phyloP scores from a whole-genome alignment of 2,113 vertebrate species.

The Gasterosteus aculeatus region DNA sequence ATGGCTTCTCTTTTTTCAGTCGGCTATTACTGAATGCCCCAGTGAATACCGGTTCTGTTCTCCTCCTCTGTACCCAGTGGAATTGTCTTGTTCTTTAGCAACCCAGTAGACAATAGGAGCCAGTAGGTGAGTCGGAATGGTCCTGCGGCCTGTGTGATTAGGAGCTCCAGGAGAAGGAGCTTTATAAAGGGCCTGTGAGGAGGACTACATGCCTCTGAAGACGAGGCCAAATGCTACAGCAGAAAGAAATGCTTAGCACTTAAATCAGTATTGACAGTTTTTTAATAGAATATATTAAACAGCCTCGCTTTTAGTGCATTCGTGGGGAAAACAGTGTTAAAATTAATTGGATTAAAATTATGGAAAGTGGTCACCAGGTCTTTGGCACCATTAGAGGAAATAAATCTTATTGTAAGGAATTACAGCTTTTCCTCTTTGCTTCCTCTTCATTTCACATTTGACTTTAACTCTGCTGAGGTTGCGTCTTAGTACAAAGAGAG shows the following conservation, averaged over 20 bases:
- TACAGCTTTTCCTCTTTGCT: conserved; percentile 11
- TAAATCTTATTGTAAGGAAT: conserved; percentile 14
- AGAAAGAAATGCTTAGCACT: conserved; percentile 31
- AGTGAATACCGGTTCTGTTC: conserved; percentile 1
- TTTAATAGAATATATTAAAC: conserved; percentile 55
- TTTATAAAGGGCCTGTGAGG: conserved; percentile 54
- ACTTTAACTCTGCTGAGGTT: conserved; percentile 35
- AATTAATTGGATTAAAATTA: conserved; percentile 46
- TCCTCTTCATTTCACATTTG: conserved; percentile 17
- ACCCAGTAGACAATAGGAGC: conserved; percentile 47
- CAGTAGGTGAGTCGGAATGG: conserved; percentile 60
- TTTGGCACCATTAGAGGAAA: conserved; percentile 28
- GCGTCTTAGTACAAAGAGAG: conserved; percentile 32
- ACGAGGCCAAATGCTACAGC: conserved; percentile 41
- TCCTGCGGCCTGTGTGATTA: conserved; percentile 33
- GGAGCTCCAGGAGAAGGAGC: conserved; percentile 32
- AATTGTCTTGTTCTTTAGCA: conserved; percentile 34
- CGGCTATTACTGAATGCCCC: conserved; percentile 6
- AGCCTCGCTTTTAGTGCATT: conserved; percentile 33
- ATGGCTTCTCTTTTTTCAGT: background rate
- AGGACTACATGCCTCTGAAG: conserved; percentile 37
- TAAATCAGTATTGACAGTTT: conserved; percentile 47
- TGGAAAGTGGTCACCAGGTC: conserved; percentile 26
- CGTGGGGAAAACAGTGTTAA: conserved; percentile 19
- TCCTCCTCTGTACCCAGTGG: background rate